A percentile compares a stretch with the other conserved stretches of the same genome.
These are phyloP conservation scores for Trissoscelio sp. DNA, from an alignment of 2,888 invertebrate species.

Conservation along the genomic window DNA sequence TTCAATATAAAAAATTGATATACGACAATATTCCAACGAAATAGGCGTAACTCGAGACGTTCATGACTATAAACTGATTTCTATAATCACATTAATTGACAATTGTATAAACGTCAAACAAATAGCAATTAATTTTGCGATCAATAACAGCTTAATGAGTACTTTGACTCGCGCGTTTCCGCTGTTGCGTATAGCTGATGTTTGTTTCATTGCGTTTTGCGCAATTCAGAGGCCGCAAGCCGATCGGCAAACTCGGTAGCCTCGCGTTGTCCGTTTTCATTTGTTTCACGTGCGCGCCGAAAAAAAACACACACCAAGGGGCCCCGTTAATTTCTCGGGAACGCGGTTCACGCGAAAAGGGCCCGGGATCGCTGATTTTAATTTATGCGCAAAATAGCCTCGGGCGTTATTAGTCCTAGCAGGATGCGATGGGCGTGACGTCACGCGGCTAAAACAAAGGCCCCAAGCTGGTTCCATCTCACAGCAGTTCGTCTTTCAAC, in stretches of 20 bases:
- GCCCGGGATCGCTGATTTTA: constrained; percentile 75
- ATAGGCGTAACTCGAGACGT: neutral
- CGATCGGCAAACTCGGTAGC: constrained; percentile 56
- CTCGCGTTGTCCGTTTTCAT: constrained; percentile 52
- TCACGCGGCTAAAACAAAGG: constrained; percentile 82
- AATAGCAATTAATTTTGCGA: constrained; percentile 63
- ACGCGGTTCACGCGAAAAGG: constrained; percentile 59
- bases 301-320: too few species aligned
- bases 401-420: constrained; percentile 81
- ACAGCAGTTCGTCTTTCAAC: constrained; percentile 76
- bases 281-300: constrained; percentile 12
- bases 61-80: constrained; percentile 49
- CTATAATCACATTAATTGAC: constrained; percentile 58
- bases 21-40: too few species aligned
- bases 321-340: constrained; percentile 54
- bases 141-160: constrained; percentile 62
- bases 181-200: constrained; percentile 56
- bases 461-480: constrained; percentile 76
- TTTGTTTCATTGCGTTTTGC: constrained; percentile 49
- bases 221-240: constrained; percentile 15
- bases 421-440: constrained; percentile 79
- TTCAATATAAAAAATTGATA: too few species aligned
- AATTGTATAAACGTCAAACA: constrained; percentile 60
- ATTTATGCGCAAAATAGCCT: constrained; percentile 81
- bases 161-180: constrained; percentile 48